Evolutionary conservation across 2,113 vertebrate species (phyloP), one percentile per base, ranked within the genome.

Genomic region (Brachypteracias leptosomus): DNA sequence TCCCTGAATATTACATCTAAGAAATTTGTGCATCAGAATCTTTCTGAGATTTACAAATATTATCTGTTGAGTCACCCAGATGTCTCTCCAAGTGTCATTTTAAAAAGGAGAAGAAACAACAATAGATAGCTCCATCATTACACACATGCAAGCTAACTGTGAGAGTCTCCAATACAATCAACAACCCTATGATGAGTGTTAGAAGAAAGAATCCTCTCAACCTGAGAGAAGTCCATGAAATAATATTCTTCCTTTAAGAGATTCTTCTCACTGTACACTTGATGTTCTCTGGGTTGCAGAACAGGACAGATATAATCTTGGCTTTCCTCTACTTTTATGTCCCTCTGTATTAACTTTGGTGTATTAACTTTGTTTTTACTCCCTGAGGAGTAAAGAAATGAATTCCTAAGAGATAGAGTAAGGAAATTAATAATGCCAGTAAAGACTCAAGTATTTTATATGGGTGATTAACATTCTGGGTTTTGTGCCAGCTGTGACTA

Each of bases 181-280:
- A 11, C 5, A 2, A 44, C 18, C 4, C 1, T 0, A 36, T 36
- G 19, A 52, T 70, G 9, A 21, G 8, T 12, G 7, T 31, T 54
- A 54, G 38, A 46, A 61, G 18, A 85, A 58, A 18, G 26, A 85
- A 85, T 74, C 5, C 11, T 63, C 57, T 85, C 26, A 33, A 72
- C 20, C 13, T 3, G 2, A 78, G 9, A 83, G 9, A 92, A 70
- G 73, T 42, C 9, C 3, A 44, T 2, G 6, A 28, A 28, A 8
- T n/a, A 57, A 1, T 17, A 29, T 62, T 52, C 42, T 62, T 70
- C 31, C 16, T 77, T 80, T 36, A 72, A 72, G 33, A 24, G 16
- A 18, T 83, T 7, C 22, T 80, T 61, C 35, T 16, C 4, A 1
- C 15, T 80, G n/a, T 11, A 49, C 13, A 31, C 3, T 11, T 71